These are phyloP conservation scores for Papilio polytes DNA, from an alignment of 1,140 invertebrate genomes.

Conservation along the genomic window DNA sequence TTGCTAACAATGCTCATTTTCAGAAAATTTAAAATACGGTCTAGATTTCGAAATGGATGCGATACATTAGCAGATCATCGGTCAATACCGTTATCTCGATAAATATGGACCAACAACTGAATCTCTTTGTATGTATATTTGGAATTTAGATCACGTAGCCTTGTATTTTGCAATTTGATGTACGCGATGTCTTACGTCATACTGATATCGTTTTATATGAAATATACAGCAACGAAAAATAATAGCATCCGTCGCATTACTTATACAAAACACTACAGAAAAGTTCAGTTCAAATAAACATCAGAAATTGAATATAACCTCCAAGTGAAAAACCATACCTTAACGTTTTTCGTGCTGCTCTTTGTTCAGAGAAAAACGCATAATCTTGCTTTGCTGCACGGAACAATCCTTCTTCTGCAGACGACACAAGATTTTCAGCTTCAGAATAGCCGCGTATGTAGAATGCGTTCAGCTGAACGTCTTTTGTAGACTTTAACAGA, in stretches of 20 bases:
- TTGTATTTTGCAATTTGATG: neutral
- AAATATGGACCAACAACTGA: neutral
- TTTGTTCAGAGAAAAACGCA: constrained; percentile 74
- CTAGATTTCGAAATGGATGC: neutral
- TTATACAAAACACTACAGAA: too few relatives aligned
- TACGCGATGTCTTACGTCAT: neutral
- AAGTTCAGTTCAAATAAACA: too few relatives aligned
- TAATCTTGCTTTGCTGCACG: constrained; percentile 71
- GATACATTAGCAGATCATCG: neutral
- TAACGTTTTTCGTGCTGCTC: constrained; percentile 63
- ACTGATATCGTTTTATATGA: neutral
- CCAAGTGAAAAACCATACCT: constrained; percentile 43
- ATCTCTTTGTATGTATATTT: constrained; percentile 2
- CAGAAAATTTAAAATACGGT: neutral
- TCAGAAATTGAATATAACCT: neutral
- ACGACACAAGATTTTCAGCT: constrained; percentile 72
- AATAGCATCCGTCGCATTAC: too few relatives aligned
- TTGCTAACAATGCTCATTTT: neutral
- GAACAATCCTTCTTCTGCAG: constrained; percentile 68
- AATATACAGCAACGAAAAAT: neutral
- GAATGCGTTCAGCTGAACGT: constrained; percentile 73
- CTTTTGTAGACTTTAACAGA: constrained; percentile 73
- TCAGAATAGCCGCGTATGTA: constrained; percentile 79
- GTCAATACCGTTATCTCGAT: neutral
- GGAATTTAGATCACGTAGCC: neutral